Conservation (phyloP, 2,113 vertebrate genomes). For the Scartelaos histophorus region DNA sequence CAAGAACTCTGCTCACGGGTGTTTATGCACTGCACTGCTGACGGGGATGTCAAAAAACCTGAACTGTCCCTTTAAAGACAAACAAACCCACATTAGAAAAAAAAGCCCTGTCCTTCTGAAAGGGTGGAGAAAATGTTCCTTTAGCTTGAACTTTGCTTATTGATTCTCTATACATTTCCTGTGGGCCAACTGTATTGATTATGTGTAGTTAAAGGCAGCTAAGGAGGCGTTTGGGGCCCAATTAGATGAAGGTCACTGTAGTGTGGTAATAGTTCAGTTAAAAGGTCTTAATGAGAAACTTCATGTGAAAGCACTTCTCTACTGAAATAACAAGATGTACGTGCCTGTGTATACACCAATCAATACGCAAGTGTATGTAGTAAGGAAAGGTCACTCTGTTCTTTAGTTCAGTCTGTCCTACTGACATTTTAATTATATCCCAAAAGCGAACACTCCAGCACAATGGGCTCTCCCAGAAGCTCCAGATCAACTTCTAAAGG, state of each 20-base stretch:
- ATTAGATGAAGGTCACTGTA: constrained; percentile 34
- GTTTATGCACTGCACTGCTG: no score
- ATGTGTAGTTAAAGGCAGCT: constrained; percentile 13
- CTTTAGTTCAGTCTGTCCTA: constrained; percentile 13
- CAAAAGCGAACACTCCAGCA: no score
- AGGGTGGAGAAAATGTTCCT: background rate
- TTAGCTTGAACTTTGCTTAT: constrained; percentile 17
- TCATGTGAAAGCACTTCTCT: constrained; percentile 7
- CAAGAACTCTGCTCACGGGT: no score
- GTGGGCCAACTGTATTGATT: constrained; percentile 22
- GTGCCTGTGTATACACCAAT: constrained; percentile 31
- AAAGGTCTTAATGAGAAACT: background rate
- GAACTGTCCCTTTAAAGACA: no score
- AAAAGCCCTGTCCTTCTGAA: background rate
- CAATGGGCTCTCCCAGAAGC: no score
- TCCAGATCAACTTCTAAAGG: no score
- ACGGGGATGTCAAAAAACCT: no score
- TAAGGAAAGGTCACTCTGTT: constrained; percentile 43
- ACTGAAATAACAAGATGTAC: constrained; percentile 17
- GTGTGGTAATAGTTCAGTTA: constrained; percentile 4
- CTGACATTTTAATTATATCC: background rate
- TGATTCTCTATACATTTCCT: constrained; percentile 8
- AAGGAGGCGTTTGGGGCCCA: constrained; percentile 5
- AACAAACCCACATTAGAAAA: background rate
- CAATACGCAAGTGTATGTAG: constrained; percentile 21